Percentiles rank a stretch among this genome's conserved stretches.
Conservation (phyloP, 1,140 invertebrate genomes). For the Proales similis region DNA sequence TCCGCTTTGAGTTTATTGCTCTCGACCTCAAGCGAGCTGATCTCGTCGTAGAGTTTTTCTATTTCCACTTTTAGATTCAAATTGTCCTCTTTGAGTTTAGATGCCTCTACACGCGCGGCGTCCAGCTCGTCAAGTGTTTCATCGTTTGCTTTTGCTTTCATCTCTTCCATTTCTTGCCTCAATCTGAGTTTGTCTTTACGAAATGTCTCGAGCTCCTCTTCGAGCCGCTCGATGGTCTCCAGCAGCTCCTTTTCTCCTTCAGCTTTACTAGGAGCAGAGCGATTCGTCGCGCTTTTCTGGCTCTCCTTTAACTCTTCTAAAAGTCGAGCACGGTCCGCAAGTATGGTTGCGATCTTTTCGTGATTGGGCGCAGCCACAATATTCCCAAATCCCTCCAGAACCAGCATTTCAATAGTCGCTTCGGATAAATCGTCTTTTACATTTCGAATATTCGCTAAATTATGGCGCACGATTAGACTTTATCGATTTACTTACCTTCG, state of each 20-base stretch:
- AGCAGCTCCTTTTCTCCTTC: neutral
- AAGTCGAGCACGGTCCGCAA: conserved; percentile 6
- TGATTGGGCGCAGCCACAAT: conserved; percentile 24
- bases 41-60: conserved; percentile 34
- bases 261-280: no score
- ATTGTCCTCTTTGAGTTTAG: conserved; percentile 11
- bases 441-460: no score
- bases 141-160: conserved; percentile 3
- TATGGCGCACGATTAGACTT: no score
- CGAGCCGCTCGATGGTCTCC: neutral
- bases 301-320: neutral
- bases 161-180: conserved; percentile 10
- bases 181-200: neutral
- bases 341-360: conserved; percentile 31
- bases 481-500: no score
- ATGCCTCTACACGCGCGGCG: conserved; percentile 12
- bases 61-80: conserved; percentile 26
- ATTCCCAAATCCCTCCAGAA: conserved; percentile 34
- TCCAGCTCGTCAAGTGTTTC: neutral
- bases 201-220: conserved; percentile 12
- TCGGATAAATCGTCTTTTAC: conserved; percentile 14
- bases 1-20: conserved; percentile 9
- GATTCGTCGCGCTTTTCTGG: neutral
- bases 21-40: conserved; percentile 9
- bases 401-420: conserved; percentile 32